Conservation (phyloP, 2,797 vertebrate species). For the Poecilia gillii region DNA sequence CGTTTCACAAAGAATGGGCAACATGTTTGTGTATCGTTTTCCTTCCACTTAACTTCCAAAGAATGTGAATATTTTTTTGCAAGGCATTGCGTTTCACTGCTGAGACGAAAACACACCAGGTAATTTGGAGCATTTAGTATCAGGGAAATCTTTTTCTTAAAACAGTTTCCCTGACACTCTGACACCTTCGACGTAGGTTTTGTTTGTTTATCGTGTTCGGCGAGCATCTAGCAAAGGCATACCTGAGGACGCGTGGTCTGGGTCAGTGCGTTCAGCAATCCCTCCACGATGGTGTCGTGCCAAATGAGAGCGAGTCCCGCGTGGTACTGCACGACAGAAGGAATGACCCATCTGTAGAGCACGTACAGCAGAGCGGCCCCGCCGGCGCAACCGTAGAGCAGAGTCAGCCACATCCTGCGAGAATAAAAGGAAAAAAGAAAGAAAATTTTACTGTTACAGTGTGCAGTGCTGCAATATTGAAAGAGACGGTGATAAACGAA, state of each 20-base stretch:
- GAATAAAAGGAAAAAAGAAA: constrained; percentile 11
- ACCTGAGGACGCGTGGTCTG: constrained; percentile 80
- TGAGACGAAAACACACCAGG: not conserved
- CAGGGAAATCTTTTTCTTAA: too few relatives aligned
- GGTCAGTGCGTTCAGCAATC: constrained; percentile 70
- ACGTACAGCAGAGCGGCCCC: constrained; percentile 63
- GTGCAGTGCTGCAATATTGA: not conserved
- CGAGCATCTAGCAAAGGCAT: not conserved
- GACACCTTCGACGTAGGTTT: too few relatives aligned
- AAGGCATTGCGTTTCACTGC: not conserved
- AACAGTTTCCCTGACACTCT: too few relatives aligned
- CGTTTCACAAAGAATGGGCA: not conserved
- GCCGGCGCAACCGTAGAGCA: constrained; percentile 53
- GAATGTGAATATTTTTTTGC: not conserved
- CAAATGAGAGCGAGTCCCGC: constrained; percentile 74
- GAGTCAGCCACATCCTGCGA: constrained; percentile 72
- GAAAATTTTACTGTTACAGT: not conserved
- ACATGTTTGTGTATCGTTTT: too few relatives aligned
- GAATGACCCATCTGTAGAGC: constrained; percentile 76
- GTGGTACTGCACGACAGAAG: constrained; percentile 67
- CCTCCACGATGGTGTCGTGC: constrained; percentile 74
- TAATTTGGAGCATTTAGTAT: not conserved
- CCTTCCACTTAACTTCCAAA: not conserved
- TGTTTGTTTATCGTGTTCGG: not conserved
- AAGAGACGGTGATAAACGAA: constrained; percentile 9